Evolutionary conservation across 2,888 invertebrate species (phyloP), one percentile per base, ranked within the genome.

Genomic region (Ferdinandea cuprea): DNA sequence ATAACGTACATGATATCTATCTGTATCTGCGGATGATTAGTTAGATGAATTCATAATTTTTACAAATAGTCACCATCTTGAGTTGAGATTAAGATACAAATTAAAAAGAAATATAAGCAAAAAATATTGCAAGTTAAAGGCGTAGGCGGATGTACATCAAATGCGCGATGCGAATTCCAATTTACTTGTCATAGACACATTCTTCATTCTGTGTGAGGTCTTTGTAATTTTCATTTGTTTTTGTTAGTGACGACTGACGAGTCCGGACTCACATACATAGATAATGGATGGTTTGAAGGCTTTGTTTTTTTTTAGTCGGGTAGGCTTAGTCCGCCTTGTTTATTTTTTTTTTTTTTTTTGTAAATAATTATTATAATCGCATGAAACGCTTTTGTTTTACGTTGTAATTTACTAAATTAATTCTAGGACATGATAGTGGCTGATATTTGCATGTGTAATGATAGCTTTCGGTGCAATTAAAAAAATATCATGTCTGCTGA

Each of bases 401-500:
- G 35, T 37, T 63, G 40, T 30, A 72, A 72, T 72, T 72, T 73
- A 13, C 56, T 28, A 40, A 74, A 74, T 58, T 56, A 65, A 58
- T 66, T 65, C 74, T 66, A 58, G 74, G 65, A 66, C 74, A 74
- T 50, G 65, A 66, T 74, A 58, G 25, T 58, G 73, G 28, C 65
- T 50, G 63, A 54, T 58, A 74, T 66, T 74, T 74, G 74, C 74
- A 74, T 74, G 65, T 56, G n/a, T 58, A 74, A 74, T 74, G 21
- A 30, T 25, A 25, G 48, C n/a, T 0, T 3, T 4, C 25, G 48
- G 19, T 9, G 30, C 52, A 66, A 66, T 52, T 66, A 66, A 52
- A 40, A 5, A 17, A 19, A 35, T 15, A 35, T 25, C 13, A 13
- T 25, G 46, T 46, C 13, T 28, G 25, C 8, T 19, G 35, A 37